Conservation (phyloP, 2,113 vertebrate species). For the Macroglossus sobrinus region DNA sequence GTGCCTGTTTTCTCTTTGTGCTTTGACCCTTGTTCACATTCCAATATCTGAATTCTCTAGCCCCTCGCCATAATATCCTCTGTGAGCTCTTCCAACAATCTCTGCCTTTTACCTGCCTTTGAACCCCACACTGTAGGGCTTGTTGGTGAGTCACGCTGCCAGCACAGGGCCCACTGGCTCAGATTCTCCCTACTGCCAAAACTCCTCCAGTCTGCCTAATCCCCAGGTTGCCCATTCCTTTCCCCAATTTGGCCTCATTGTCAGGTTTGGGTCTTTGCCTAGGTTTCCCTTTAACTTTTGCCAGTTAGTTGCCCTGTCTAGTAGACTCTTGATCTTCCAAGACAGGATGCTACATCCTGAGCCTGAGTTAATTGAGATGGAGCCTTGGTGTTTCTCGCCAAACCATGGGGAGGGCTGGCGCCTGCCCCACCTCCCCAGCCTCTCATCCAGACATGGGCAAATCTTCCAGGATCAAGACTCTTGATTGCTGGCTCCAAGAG, state of each 20-base stretch:
- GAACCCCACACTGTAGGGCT: neutral
- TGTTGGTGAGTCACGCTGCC: neutral
- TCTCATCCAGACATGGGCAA: neutral
- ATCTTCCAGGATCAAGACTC: neutral
- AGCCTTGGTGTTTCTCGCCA: neutral
- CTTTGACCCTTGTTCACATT: neutral
- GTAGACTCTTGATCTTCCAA: neutral
- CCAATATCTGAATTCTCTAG: neutral
- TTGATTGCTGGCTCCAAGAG: neutral
- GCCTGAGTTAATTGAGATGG: neutral
- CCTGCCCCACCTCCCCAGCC: neutral
- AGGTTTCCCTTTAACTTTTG: neutral
- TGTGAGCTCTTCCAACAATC: neutral
- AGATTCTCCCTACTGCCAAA: neutral
- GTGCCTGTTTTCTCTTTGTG: neutral
- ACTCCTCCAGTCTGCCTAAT: neutral
- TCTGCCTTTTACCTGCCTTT: neutral
- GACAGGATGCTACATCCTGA: neutral
- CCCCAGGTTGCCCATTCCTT: neutral
- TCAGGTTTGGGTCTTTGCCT: neutral
- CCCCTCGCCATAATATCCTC: neutral
- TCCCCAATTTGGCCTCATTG: neutral
- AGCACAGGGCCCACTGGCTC: neutral
- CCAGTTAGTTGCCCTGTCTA: neutral
- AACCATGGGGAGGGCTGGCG: neutral